Evolutionary conservation across 2,888 invertebrate species (phyloP), one percentile per base, ranked within the genome.

Genomic region (Rhyacophila evoluta): DNA sequence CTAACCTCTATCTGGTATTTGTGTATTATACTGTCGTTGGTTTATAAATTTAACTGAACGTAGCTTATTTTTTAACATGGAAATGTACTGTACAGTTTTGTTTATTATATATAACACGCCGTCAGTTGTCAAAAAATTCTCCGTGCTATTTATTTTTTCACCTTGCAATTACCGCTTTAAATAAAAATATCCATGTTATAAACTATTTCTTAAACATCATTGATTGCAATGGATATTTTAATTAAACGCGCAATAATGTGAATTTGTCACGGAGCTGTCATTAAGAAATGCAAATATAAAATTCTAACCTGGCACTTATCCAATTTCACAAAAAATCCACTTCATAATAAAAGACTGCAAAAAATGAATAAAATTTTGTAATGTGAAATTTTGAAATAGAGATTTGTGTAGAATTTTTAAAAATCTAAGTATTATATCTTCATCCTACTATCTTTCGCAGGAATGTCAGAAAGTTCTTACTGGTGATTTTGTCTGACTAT

Each of bases 381-480:
- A 74, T 12, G 33, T 29, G 25, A 74, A 28, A 36, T 37, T 36
- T 72, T 33, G 55, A 29, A 55, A 55, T 28, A 74, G 33, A 69
- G 28, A 28, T 69, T 29, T 69, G 29, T 69, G 27, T 69, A 69
- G 55, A 19, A 28, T 28, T 29, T 69, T 12, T 11, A n/a, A 69
- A 69, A 8, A 11, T 55, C 19, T 55, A 55, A 55, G 55, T 55
- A 55, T 55, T 55, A 55, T 55, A 55, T 55, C 55, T 55, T 55
- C 55, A 19, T 55, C 38, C 37, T 79, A 79, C 79, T 77, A 78
- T 81, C 75, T 81, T 81, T 81, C 81, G 72, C 81, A 81, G 81
- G 79, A 79, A 81, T 75, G 79, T 78, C 67, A 71, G 74, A 81
- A 78, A 75, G 29, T 78, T 70, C 75, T 81, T 69, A 81, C 75